These are phyloP conservation scores for Noctua comes DNA, from an alignment of 2,888 invertebrate genomes.

Conservation along the genomic window DNA sequence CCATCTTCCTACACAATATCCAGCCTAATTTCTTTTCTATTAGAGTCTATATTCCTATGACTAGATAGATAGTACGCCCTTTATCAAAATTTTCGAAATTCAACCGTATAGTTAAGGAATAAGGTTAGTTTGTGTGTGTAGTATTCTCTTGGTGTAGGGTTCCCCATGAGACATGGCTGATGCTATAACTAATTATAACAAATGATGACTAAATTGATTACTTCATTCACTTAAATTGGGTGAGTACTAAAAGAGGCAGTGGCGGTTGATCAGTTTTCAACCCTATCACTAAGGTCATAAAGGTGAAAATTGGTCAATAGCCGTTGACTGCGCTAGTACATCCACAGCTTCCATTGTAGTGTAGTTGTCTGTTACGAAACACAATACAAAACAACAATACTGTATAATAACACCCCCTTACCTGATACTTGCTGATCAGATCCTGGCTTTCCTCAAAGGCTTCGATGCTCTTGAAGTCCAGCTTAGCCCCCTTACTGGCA, in stretches of 20 bases:
- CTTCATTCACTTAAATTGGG: slow-evolving; percentile 44
- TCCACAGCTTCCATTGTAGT: not conserved
- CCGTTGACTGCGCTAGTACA: not conserved
- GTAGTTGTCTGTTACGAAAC: slow-evolving; percentile 1
- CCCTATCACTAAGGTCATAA: not conserved
- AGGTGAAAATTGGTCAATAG: not conserved
- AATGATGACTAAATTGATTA: slow-evolving; percentile 56
- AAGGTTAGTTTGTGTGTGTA: slow-evolving; percentile 29
- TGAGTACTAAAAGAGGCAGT: not conserved
- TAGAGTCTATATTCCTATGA: slow-evolving; percentile 33
- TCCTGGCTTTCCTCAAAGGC: slow-evolving; percentile 91
- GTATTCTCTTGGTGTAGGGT: not conserved
- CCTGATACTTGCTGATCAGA: slow-evolving; percentile 84
- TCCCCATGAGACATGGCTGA: slow-evolving; percentile 37
- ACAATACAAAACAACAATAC: not conserved
- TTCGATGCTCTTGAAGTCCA: slow-evolving; percentile 96
- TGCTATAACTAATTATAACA: slow-evolving; percentile 54
- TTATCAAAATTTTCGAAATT: not conserved
- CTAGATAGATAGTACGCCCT: not conserved
- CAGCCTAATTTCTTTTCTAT: fast-evolving
- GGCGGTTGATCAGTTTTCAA: not conserved
- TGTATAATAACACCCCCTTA: slow-evolving; percentile 44
- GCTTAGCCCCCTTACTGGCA: slow-evolving; percentile 92
- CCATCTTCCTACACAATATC: slow-evolving; percentile 18
- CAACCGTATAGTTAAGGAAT: fast-evolving